Percentiles rank a stretch among this genome's conserved stretches.
Conservation (phyloP, 2,888 invertebrate species). For the Amphipoea lucens region DNA sequence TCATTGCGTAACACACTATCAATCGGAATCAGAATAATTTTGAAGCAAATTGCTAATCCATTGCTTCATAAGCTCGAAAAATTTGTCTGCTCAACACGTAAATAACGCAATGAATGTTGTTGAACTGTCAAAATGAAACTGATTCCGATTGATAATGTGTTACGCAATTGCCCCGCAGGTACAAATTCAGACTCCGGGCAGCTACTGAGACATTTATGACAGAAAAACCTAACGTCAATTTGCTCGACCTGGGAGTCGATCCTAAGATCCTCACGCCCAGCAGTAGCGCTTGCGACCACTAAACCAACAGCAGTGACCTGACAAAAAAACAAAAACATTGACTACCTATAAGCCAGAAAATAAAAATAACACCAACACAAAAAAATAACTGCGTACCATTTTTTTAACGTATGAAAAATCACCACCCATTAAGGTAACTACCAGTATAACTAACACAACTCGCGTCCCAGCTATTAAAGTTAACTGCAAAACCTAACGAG, state of each 20-base stretch:
- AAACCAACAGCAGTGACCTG: background rate
- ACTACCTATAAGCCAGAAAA: background rate
- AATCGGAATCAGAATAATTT: too few relatives aligned
- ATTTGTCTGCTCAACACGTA: too few relatives aligned
- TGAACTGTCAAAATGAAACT: too few relatives aligned
- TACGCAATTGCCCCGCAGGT: too few relatives aligned
- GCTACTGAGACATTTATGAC: background rate
- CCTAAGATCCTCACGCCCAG: background rate
- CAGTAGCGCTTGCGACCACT: too few relatives aligned
- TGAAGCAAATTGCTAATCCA: too few relatives aligned
- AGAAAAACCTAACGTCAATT: background rate
- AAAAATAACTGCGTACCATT: slow-evolving; percentile 10
- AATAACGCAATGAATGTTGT: too few relatives aligned
- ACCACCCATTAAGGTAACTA: slow-evolving; percentile 30
- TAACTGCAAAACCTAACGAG: slow-evolving; percentile 44
- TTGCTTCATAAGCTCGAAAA: too few relatives aligned
- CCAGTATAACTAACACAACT: slow-evolving; percentile 18
- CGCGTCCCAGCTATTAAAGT: slow-evolving; percentile 35
- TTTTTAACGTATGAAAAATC: slow-evolving; percentile 38
- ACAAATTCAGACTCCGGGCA: background rate
- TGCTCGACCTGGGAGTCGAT: too few relatives aligned
- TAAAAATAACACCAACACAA: background rate
- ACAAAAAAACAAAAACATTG: too few relatives aligned
- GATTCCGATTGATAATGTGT: too few relatives aligned
- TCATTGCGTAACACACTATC: too few relatives aligned